phyloP scores from a whole-genome alignment of 2,888 invertebrate genomes.

The Leptopilina drosophilae region DNA sequence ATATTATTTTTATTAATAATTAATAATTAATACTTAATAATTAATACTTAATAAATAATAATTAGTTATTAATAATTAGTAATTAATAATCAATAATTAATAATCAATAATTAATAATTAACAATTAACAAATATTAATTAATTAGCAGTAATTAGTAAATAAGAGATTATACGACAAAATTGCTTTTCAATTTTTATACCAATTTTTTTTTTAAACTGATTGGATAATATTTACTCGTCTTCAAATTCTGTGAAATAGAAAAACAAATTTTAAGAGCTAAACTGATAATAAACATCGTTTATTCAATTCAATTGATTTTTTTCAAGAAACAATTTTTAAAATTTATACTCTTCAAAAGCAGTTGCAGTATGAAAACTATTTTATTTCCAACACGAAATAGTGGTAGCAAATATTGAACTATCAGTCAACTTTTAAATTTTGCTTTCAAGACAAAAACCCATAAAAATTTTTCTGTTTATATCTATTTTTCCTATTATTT shows the following conservation, averaged over 20 bases:
- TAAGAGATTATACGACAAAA: too few relatives aligned
- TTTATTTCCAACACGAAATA: not conserved
- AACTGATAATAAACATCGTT: not conserved
- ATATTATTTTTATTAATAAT: not conserved
- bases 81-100: not conserved
- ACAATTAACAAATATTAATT: too few relatives aligned
- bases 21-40: not conserved
- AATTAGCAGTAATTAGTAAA: too few relatives aligned
- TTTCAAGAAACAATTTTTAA: too few relatives aligned
- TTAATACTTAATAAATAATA: not conserved
- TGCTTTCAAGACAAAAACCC: slow-evolving; percentile 11
- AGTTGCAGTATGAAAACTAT: too few relatives aligned
- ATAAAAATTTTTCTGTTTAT: not conserved
- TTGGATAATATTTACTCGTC: slow-evolving; percentile 14
- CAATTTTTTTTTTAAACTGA: too few relatives aligned
- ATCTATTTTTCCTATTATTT: not conserved
- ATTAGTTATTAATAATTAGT: not conserved
- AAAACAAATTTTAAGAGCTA: not conserved
- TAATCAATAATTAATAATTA: not conserved
- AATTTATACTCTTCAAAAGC: too few relatives aligned
- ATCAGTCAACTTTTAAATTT: slow-evolving; percentile 28
- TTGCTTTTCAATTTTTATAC: too few relatives aligned
- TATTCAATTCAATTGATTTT: too few relatives aligned
- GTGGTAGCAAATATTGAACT: not conserved
- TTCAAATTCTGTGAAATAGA: not conserved